Percentiles rank a stretch among this genome's conserved stretches.
Evolutionary conservation across 2,113 vertebrate species (phyloP).

Genomic region (Tragelaphus imberbis): DNA sequence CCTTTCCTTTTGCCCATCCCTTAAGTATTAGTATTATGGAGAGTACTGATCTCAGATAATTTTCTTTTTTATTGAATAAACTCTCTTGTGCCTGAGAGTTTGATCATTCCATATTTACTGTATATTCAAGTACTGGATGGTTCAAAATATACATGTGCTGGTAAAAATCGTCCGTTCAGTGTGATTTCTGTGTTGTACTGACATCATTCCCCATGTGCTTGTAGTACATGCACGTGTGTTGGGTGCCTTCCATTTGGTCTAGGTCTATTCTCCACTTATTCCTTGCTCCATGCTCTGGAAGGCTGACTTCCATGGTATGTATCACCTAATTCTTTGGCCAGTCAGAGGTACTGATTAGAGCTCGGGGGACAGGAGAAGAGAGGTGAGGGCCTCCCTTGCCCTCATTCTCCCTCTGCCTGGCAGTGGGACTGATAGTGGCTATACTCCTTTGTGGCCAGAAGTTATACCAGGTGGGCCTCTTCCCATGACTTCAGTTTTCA

Average conservation of each 20-base stretch:
- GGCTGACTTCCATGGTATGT: not conserved
- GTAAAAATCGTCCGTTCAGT: not conserved
- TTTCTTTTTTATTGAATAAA: not conserved
- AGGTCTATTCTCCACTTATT: not conserved
- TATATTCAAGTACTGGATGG: not conserved
- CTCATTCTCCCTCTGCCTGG: not conserved
- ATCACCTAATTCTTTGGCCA: not conserved
- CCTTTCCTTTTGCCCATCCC: not conserved
- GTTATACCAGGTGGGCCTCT: not conserved
- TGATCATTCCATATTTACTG: not conserved
- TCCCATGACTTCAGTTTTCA: not conserved
- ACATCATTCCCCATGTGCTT: not conserved
- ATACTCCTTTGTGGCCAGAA: not conserved
- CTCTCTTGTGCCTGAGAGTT: not conserved
- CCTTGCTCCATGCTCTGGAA: not conserved
- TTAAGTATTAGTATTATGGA: not conserved
- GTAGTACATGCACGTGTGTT: not conserved
- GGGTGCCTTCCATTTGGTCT: not conserved
- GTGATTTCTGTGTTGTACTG: not conserved
- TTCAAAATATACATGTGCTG: not conserved
- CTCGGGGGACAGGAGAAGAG: not conserved
- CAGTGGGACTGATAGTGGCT: not conserved
- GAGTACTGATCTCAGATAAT: not conserved
- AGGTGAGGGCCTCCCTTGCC: not conserved
- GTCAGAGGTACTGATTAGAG: not conserved